A percentile compares a stretch with the other conserved stretches of the same genome.
phyloP scores from a whole-genome alignment of 2,113 vertebrate species.

The Daboia siamensis region DNA sequence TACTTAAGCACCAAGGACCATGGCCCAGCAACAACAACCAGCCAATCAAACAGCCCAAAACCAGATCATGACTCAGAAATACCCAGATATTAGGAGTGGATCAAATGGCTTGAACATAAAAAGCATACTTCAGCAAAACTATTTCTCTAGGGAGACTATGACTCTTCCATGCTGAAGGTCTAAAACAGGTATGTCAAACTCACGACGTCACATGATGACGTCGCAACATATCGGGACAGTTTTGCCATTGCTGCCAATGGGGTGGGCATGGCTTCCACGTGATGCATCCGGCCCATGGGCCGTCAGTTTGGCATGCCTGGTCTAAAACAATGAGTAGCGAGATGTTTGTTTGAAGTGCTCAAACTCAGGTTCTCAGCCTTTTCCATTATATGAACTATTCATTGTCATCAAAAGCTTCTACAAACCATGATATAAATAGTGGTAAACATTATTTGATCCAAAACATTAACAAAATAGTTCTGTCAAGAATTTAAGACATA shows the following conservation, averaged over 20 bases:
- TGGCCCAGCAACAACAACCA: too few relatives aligned
- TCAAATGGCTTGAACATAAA: background rate
- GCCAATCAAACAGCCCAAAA: too few relatives aligned
- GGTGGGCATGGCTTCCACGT: too few relatives aligned
- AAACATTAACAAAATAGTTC: background rate
- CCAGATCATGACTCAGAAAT: too few relatives aligned
- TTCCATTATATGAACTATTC: background rate
- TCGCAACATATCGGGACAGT: too few relatives aligned
- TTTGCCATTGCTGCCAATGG: too few relatives aligned
- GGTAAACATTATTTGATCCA: too few relatives aligned
- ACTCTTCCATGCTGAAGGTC: background rate
- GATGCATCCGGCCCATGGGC: too few relatives aligned
- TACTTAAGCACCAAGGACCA: too few relatives aligned
- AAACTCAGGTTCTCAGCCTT: background rate
- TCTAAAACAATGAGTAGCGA: background rate
- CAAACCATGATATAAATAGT: background rate
- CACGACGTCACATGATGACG: too few relatives aligned
- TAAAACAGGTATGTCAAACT: background rate
- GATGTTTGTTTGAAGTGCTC: background rate
- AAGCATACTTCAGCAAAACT: background rate
- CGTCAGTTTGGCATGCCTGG: too few relatives aligned
- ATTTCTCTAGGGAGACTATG: background rate
- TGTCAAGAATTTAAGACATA: slow-evolving; percentile 42
- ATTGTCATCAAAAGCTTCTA: background rate
- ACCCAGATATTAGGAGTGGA: background rate